Conservation (phyloP, 2,888 invertebrate species). For the Acrobasis consociella region DNA sequence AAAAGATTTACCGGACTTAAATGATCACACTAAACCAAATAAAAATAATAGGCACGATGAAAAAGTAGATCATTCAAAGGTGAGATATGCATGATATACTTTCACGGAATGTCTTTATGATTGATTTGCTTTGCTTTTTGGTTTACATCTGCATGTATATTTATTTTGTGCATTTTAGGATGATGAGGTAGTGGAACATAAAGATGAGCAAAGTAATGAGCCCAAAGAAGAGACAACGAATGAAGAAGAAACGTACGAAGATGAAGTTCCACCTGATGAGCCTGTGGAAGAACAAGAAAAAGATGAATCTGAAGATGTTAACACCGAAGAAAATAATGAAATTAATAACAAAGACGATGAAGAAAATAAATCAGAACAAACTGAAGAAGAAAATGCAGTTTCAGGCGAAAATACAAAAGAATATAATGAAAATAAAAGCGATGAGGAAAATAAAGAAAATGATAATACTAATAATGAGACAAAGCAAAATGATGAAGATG, state of each 20-base stretch:
- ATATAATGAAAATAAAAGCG: slow-evolving; percentile 19
- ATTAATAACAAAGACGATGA: slow-evolving; percentile 23
- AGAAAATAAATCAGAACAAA: slow-evolving; percentile 23
- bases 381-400: slow-evolving; percentile 24
- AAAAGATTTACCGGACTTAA: slow-evolving; percentile 69
- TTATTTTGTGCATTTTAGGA: slow-evolving; percentile 71
- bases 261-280: slow-evolving; percentile 9
- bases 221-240: slow-evolving; percentile 22
- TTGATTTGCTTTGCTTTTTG: slow-evolving; percentile 75
- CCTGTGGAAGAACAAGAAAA: slow-evolving; percentile 24
- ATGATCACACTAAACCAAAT: slow-evolving; percentile 51
- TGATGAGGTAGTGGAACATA: slow-evolving; percentile 43
- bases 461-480: not conserved
- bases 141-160: slow-evolving; percentile 72
- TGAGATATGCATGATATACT: slow-evolving; percentile 60
- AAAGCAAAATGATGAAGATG: slow-evolving; percentile 30
- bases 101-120: slow-evolving; percentile 51
- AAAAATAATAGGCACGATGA: slow-evolving; percentile 39
- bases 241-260: not conserved
- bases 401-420: slow-evolving; percentile 18
- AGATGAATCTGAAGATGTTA: slow-evolving; percentile 20
- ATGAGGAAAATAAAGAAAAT: slow-evolving; percentile 25
- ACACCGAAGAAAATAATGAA: slow-evolving; percentile 23
- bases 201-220: slow-evolving; percentile 26
- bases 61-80: slow-evolving; percentile 54